Evolutionary conservation across 2,797 vertebrate genomes (phyloP), one percentile per base, ranked within the genome.

Genomic region (Nyctalus aviator): DNA sequence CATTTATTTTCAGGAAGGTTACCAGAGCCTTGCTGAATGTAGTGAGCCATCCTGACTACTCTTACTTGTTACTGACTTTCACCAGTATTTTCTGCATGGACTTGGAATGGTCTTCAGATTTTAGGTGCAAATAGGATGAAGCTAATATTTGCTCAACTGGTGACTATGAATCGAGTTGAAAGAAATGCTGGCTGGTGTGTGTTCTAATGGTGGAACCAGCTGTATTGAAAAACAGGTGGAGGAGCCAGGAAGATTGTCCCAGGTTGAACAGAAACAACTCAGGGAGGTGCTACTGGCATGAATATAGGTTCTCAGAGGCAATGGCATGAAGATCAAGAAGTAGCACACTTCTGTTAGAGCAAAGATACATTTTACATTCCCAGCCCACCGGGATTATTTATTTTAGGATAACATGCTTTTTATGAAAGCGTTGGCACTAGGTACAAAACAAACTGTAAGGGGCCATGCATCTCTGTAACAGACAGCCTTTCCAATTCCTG

Each of bases 51-150:
- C 93, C 32, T 35, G 9, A 64, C 50, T 23, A 59, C 76, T 95
- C 83, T 93, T 84, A 97, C 96, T 97, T 91, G 6, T 8, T 84
- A 93, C 78, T 96, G 94, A 94, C 66, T 96, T 92, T 91, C 82
- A 88, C 94, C 53, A 95, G 83, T 94, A 73, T 94, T 97, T 85
- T 30, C 92, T 96, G 89, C 82, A 93, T 96, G 91, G 85, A 18
- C 2, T 66, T 75, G 95, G 97, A 95, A 76, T 72, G 64, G 84
- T 92, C 84, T 95, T 84, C 86, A 88, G 84, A 91, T 94, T 97
- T 96, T 77, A 93, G 95, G 97, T 92, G 91, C 96, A 97, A 97
- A 98, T 95, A 94, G 88, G 92, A 96, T 93, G 82, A 83, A 96
- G 81, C 79, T 96, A 96, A 94, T 96, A 92, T 73, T 23, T 30